Evolutionary conservation across 2,113 vertebrate species (phyloP).

Genomic region (Limanda limanda): DNA sequence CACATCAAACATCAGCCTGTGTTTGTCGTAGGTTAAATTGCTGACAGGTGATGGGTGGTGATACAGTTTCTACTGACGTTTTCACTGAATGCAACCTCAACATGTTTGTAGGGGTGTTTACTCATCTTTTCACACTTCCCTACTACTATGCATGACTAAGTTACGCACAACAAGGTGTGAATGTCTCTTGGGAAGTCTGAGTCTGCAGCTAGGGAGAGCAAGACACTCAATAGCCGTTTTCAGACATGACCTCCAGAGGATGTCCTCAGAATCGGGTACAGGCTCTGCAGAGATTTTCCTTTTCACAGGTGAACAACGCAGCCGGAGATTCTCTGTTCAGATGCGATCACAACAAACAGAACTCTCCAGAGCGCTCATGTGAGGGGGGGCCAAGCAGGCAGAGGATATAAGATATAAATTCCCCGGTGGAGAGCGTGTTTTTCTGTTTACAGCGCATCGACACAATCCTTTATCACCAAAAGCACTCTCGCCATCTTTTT

Average conservation of each 20-base stretch:
- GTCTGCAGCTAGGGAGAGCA: constrained; percentile 6
- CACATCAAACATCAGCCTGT: neutral
- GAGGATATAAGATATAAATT: no score
- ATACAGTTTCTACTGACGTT: neutral
- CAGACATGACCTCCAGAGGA: neutral
- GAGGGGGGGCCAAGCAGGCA: no score
- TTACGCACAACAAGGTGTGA: neutral
- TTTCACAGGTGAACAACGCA: no score
- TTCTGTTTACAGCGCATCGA: no score
- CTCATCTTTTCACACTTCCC: neutral
- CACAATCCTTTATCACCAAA: no score
- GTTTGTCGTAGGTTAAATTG: constrained; percentile 13
- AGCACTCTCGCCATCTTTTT: no score
- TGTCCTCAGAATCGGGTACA: neutral
- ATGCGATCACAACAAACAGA: no score
- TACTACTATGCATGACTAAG: neutral
- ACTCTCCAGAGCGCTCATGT: no score
- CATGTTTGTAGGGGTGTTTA: neutral
- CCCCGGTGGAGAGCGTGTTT: no score
- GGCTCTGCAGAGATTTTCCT: no score
- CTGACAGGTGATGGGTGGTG: constrained; percentile 30
- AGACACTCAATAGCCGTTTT: neutral
- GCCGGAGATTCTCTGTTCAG: no score
- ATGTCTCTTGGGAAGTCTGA: constrained; percentile 4
- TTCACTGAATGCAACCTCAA: neutral